Base-by-base conservation (phyloP, 2,113 vertebrate species). In the Ginglymostoma cirratum region DNA sequence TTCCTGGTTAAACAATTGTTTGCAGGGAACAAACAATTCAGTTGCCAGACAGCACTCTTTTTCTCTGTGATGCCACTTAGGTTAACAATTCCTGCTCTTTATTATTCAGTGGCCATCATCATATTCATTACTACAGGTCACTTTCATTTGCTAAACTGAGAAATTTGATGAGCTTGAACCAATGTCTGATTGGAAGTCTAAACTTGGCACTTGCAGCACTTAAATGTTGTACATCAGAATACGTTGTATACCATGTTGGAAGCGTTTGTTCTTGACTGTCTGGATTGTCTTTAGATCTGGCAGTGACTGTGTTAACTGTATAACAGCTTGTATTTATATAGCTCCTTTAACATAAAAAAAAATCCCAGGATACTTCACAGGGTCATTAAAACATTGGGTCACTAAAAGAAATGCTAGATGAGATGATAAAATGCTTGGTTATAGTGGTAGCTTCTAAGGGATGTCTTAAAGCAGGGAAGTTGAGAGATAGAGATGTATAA, bases 21-120 rank as follows among this genome's bases (percentile, higher is more conserved):
- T 65, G 87, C 87, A 92, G 52, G n/a, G 87, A 92, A 65, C 87
- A 92, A 55, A 92, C 87, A 92, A 61, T 61, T 65, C 87, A n/a
- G 30, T 30, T 92, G 52, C 48, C 87, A 92, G 34, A 65, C 5
- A 92, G 87, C 30, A 65, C 65, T 92, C 52, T 15, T 30, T 48
- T 45, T 61, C 87, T 65, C 30, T n/a, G 80, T 38, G 14, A n/a
- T 65, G 55, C 87, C 30, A 17, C 55, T 92, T 65, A 65, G 87
- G 15, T 19, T 15, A 15, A 15, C 30, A 34, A 65, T 92, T 65
- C 55, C 27, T 65, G 30, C 87, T 55, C 14, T 90, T 90, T n/a
- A 55, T 90, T 90, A 61, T 90, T 65, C 52, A 92, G 52, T 65
- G 87, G 27, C 15, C 55, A 17, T 61, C 52, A 90, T 61, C 87